phyloP scores from a whole-genome alignment of 2,797 vertebrate genomes.

The Natrix natrix region DNA sequence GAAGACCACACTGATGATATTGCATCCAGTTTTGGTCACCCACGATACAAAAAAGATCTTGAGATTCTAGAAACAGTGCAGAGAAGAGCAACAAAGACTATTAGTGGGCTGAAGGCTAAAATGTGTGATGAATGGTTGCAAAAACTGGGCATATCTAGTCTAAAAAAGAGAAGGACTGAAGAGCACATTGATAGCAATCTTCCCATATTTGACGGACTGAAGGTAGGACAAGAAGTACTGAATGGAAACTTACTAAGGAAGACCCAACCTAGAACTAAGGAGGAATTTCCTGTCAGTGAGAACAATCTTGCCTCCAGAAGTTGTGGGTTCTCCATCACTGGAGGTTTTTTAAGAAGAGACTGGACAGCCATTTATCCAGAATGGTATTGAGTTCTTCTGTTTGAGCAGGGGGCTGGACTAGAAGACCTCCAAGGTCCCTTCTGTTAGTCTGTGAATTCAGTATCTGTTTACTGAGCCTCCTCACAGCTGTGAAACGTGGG shows the following conservation, averaged over 20 bases:
- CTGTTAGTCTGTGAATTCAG: background rate
- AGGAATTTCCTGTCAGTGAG: background rate
- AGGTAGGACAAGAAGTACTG: background rate
- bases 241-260: background rate
- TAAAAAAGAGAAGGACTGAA: background rate
- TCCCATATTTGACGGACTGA: background rate
- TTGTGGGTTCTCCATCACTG: background rate
- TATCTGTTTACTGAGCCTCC: background rate
- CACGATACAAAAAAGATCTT: background rate
- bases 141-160: background rate
- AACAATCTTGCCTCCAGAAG: background rate
- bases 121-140: background rate
- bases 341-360: no score
- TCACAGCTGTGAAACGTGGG: background rate
- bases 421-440: background rate
- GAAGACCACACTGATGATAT: background rate
- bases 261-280: background rate
- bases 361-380: no score
- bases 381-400: no score
- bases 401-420: background rate
- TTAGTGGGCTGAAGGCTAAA: background rate
- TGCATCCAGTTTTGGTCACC: background rate
- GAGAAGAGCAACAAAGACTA: background rate
- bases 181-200: background rate
- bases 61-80: background rate